Evolutionary conservation across 2,888 invertebrate genomes (phyloP), one percentile per base, ranked within the genome.

Genomic region (Metalampra italica): DNA sequence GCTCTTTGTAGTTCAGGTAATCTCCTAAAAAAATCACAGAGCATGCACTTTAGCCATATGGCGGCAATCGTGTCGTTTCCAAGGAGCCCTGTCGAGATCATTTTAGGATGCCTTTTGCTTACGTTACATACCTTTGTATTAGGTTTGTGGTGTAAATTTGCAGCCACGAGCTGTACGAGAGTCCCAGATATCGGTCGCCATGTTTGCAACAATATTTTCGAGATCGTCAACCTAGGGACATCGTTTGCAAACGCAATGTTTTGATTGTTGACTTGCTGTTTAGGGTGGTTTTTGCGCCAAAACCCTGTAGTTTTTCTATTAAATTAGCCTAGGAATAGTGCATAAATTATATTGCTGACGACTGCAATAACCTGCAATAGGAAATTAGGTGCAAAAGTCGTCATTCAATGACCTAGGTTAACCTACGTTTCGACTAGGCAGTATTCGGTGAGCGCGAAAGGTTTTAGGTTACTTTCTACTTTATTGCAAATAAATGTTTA

Each of bases 131-230:
- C 80, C 76, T 81, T 81, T 83, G 83, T 79, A 84, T 86, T 88
- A 82, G 85, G 82, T 78, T 83, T 87, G 82, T 84, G 83, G 82
- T 79, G 82, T 81, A 83, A 87, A 78, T 84, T 86, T 77, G 82
- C 80, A 81, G 78, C 75, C 80, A 82, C 80, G 77, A 75, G 66
- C 72, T 76, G 78, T 79, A 72, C 68, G 77, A 85, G 86, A 88
- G 86, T 84, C 89, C 84, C 85, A 87, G 85, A 83, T 83, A 88
- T 82, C 88, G 88, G 89, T 88, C 90, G 90, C 90, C 90, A 90
- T 90, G 86, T 90, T 90, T 90, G 90, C 88, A 88, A 86, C 83
- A 85, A 81, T 85, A 66, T 84, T 76, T 78, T 81, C 79, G 75
- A 79, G 75, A 81, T 76, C 73, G 75, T 78, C 80, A 82, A 77